These are phyloP conservation scores for Carassius gibelio DNA, from an alignment of 2,113 vertebrate species.

Conservation along the genomic window DNA sequence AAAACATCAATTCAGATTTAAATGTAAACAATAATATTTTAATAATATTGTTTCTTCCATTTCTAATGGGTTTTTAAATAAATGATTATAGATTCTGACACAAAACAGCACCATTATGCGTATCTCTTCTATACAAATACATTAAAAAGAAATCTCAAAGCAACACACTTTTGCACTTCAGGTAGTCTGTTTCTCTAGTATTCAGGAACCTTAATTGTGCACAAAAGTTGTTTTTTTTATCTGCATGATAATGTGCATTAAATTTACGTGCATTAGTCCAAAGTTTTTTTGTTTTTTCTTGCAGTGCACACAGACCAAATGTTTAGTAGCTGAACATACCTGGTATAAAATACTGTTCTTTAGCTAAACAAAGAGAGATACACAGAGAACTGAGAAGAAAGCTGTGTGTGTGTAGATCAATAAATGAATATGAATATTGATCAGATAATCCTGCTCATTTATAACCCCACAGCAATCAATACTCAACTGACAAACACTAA, in stretches of 20 bases:
- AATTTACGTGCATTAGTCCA: constrained; percentile 15
- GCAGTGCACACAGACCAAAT: constrained; percentile 55
- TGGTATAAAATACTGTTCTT: constrained; percentile 99
- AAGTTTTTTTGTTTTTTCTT: constrained; percentile 26
- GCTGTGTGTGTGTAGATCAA: constrained; percentile 59
- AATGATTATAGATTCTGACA: not conserved
- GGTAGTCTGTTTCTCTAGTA: too few species aligned
- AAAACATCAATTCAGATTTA: too few species aligned
- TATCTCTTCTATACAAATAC: too few species aligned
- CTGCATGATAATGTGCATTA: not conserved
- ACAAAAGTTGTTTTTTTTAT: not conserved
- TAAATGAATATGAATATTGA: constrained; percentile 37
- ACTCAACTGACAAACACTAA: constrained; percentile 1
- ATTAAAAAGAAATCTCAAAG: too few species aligned
- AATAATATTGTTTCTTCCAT: too few species aligned
- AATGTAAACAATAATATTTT: too few species aligned
- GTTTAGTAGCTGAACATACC: constrained; percentile 85
- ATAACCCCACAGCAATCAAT: constrained; percentile 2
- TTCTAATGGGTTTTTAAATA: too few species aligned
- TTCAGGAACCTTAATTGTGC: too few species aligned
- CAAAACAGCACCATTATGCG: not conserved
- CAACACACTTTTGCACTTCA: too few species aligned
- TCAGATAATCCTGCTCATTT: constrained; percentile 33
- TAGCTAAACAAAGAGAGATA: constrained; percentile 83
- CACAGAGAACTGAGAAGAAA: constrained; percentile 67